phyloP scores from a whole-genome alignment of 2,113 vertebrate genomes.

The Nyctibius bracteatus region DNA sequence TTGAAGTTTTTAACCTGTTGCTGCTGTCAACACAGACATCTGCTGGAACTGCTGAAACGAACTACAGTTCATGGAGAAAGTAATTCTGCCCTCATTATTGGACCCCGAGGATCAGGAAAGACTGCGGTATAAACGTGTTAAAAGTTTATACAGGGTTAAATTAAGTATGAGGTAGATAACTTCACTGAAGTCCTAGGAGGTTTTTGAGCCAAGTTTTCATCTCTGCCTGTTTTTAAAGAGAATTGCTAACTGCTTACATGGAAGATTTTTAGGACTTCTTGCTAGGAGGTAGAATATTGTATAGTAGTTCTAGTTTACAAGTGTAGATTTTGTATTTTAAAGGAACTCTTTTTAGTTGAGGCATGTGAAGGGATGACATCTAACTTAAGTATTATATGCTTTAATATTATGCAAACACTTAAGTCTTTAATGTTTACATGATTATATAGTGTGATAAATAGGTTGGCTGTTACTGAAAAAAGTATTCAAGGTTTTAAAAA shows the following conservation, averaged over 20 bases:
- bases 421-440: background rate
- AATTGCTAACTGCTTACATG: background rate
- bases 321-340: background rate
- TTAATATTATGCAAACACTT: background rate
- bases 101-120: constrained; percentile 91
- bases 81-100: constrained; percentile 91
- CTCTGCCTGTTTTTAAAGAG: background rate
- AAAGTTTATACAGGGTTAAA: background rate
- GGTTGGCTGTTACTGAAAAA: background rate
- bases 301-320: background rate
- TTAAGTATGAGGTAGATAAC: background rate
- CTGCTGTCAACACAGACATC: constrained; percentile 76
- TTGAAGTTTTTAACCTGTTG: background rate
- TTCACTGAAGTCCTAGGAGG: background rate
- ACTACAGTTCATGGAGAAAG: constrained; percentile 90
- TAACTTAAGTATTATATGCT: no score
- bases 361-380: background rate
- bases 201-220: accelerated
- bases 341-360: background rate
- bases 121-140: constrained; percentile 76
- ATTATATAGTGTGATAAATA: background rate
- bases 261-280: no score
- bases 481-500: background rate
- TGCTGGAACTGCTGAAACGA: constrained; percentile 88
- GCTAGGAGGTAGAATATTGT: background rate